Percentiles rank a stretch among this genome's conserved stretches.
Evolutionary conservation across 1,140 invertebrate genomes (phyloP).

Genomic region (Liolophura sinensis): DNA sequence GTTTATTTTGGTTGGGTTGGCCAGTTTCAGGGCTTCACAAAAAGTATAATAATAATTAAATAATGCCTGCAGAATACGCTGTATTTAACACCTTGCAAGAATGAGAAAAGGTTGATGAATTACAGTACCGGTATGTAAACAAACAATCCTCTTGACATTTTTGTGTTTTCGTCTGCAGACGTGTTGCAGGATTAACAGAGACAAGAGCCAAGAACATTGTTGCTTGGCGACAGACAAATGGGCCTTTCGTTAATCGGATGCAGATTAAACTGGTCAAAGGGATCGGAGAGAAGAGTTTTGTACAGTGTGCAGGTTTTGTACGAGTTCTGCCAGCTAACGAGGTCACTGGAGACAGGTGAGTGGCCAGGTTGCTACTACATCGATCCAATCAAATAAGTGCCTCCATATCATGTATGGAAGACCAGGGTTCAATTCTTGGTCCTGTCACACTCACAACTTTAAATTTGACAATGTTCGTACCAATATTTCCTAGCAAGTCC

Average conservation of each 20-base stretch:
- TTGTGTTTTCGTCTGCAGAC: conserved; percentile 60
- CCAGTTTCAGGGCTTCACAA: too few relatives aligned
- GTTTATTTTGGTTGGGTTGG: too few relatives aligned
- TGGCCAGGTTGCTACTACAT: neutral
- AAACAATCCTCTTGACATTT: conserved; percentile 5
- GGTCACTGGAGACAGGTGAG: neutral
- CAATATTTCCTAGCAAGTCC: too few relatives aligned
- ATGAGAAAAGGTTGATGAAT: too few relatives aligned
- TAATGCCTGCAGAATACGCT: too few relatives aligned
- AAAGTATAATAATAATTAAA: too few relatives aligned
- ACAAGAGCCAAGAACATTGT: conserved; percentile 77
- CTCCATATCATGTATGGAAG: neutral
- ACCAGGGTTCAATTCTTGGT: too few relatives aligned
- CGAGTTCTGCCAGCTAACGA: conserved; percentile 48
- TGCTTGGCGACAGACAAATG: conserved; percentile 71
- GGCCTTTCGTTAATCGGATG: conserved; percentile 72
- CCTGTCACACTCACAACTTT: too few relatives aligned
- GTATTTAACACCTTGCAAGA: too few relatives aligned
- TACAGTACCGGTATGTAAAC: too few relatives aligned
- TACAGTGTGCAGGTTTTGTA: conserved; percentile 89
- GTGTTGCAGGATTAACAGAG: conserved; percentile 78
- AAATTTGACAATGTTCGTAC: too few relatives aligned
- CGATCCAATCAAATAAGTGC: too few relatives aligned
- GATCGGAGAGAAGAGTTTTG: conserved; percentile 80
- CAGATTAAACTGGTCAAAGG: conserved; percentile 76